Base-by-base conservation (phyloP, 2,888 invertebrate species). In the Conus canariensis region DNA sequence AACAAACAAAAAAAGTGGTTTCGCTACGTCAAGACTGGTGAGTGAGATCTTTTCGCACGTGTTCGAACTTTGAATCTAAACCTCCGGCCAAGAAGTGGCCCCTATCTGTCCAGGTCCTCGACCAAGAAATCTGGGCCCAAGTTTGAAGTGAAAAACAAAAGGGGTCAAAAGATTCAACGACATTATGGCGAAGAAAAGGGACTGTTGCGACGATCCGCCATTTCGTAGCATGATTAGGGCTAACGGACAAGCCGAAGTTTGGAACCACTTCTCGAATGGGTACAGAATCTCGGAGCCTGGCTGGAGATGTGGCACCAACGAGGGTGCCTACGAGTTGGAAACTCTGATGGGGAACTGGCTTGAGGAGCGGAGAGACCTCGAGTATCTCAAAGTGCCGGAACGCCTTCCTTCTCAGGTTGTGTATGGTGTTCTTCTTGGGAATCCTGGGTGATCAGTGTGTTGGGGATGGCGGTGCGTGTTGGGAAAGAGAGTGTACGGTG, bases 321-420 rank as follows among this genome's bases (percentile, higher is more conserved):
- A 95, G 90, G 95, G 93, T 25, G 92, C 93, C 4, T 95, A 94
- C 91, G 85, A 92, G 25, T 94, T 94, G 60, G 92, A 92, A 14
- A 94, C 95, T 5, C 92, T 96, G 82, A 93, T 96, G 60, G 96
- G 96, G 85, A 96, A 96, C 92, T 96, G 95, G 95, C 94, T 94
- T 87, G 96, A 96, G 89, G 94, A 96, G 60, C 90, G 94, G 90
- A 95, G 94, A 91, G 96, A 96, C 90, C 93, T 95, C 30, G 92
- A 93, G 25, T 91, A 94, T 85, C 91, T 92, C 56, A 94, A 93
- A 89, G 92, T 94, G 85, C 93, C 94, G 10, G 94, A 95, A 91
- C 16, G 12, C 10, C 91, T 96, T 74, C 95, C 96, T 56, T 95
- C 96, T 10, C 95, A 95, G 94, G 96, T 95, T 83, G 22, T 25